Evolutionary conservation across 2,797 vertebrate species (phyloP).

Genomic region (Stomatorhinus walkeri): DNA sequence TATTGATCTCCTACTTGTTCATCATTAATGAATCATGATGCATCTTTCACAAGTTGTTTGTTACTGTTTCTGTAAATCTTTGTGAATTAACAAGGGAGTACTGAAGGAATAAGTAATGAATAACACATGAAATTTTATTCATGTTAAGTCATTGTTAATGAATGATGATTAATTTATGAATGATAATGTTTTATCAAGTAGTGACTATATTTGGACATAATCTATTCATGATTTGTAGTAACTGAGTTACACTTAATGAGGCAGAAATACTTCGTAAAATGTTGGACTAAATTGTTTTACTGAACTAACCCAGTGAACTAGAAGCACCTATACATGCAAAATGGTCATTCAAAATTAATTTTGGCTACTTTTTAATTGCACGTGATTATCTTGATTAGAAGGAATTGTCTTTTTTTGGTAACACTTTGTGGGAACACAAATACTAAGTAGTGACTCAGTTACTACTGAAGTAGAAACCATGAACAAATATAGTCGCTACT

Average conservation of each 20-base stretch:
- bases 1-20: neutral
- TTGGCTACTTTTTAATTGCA: neutral
- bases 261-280: neutral
- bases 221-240: neutral
- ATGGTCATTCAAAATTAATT: neutral
- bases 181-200: neutral
- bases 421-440: neutral
- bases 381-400: neutral
- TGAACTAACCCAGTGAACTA: neutral
- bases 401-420: neutral
- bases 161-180: neutral
- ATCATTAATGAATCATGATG: neutral
- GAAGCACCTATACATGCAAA: neutral
- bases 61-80: too few species aligned
- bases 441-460: neutral
- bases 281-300: neutral
- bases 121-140: too few species aligned
- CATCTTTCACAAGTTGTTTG: neutral
- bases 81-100: too few species aligned
- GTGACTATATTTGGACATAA: neutral
- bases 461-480: neutral
- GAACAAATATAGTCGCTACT: neutral
- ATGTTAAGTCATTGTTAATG: neutral
- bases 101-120: too few species aligned
- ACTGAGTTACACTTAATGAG: neutral